phyloP scores from a whole-genome alignment of 2,888 invertebrate species.

The Rambutsinella grinnellia region DNA sequence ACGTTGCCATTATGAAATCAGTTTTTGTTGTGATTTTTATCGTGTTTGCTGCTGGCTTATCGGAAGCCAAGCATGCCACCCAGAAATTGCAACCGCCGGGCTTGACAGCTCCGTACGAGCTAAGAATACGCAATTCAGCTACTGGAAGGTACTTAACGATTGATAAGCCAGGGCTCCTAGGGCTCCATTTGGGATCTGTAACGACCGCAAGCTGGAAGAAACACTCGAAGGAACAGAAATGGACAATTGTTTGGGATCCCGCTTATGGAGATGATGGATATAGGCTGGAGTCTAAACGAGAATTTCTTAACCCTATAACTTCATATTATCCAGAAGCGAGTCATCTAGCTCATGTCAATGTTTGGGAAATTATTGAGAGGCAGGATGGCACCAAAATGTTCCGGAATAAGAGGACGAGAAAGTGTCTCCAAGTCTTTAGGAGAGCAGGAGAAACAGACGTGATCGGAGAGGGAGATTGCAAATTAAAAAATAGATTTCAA shows the following conservation, averaged over 20 bases:
- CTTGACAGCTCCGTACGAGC: too few relatives aligned
- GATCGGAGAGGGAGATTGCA: too few relatives aligned
- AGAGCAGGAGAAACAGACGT: too few relatives aligned
- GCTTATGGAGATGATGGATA: slow-evolving; percentile 52
- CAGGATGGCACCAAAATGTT: slow-evolving; percentile 39
- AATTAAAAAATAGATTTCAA: too few relatives aligned
- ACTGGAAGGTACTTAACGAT: slow-evolving; percentile 50
- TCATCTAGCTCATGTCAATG: slow-evolving; percentile 52
- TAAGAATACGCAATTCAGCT: slow-evolving; percentile 43
- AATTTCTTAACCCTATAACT: slow-evolving; percentile 57
- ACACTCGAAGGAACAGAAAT: slow-evolving; percentile 39
- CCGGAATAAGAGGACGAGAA: slow-evolving; percentile 52
- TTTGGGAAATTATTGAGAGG: slow-evolving; percentile 59
- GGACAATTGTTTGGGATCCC: slow-evolving; percentile 58
- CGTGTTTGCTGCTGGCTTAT: too few relatives aligned
- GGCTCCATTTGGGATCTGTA: slow-evolving; percentile 51
- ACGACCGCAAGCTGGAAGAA: slow-evolving; percentile 42
- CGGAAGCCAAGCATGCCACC: too few relatives aligned
- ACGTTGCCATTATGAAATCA: too few relatives aligned
- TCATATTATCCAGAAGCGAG: slow-evolving; percentile 57
- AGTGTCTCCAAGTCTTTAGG: slow-evolving; percentile 56
- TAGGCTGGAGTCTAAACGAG: slow-evolving; percentile 50
- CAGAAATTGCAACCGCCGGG: too few relatives aligned
- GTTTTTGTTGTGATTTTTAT: too few relatives aligned
- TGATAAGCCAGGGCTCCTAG: slow-evolving; percentile 56